Evolutionary conservation across 2,797 vertebrate genomes (phyloP), one percentile per base, ranked within the genome.

Genomic region (Pelobates cultripes): DNA sequence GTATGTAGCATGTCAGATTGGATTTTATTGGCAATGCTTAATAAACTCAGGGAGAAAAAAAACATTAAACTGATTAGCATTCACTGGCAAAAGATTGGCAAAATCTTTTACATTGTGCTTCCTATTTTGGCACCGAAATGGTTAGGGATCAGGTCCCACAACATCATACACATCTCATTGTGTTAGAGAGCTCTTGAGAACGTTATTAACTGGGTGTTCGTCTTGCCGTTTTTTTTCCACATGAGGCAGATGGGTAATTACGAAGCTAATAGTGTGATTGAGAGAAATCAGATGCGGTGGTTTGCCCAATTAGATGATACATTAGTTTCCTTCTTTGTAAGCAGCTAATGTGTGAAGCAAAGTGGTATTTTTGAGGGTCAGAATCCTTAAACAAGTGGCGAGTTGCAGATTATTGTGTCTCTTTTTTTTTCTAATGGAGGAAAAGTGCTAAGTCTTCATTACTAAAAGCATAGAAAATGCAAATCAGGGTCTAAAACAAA

Each of bases 181-280:
- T 92, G 94, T 94, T 97, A 95, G 96, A 99, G 97, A 95, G 97
- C 97, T 96, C 97, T 99, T 97, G 97, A 98, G 97, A 96, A 96
- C 93, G 95, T 97, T 97, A 99, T 98, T 98, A 98, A 96, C 96
- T 97, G 96, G 96, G 97, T 97, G 96, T 96, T 96, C 94, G 96
- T 96, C 96, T 97, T 96, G 95, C 96, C 94, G 95, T 94, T 96
- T 28, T 51, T 57, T 94, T 96, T 96, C 95, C 95, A 95, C 94
- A 95, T 92, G 96, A 98, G 97, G 97, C 97, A 98, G 97, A 98
- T 98, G 97, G 97, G 97, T 99, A 99, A 99, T 99, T 99, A 98
- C 96, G 95, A 96, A 97, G 96, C 97, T 99, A 98, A 98, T 98
- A 98, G 97, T 98, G 96, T 97, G 96, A 97, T 97, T 97, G 96